Evolutionary conservation across 2,797 vertebrate species (phyloP).

Genomic region (Takifugu ocellatus): DNA sequence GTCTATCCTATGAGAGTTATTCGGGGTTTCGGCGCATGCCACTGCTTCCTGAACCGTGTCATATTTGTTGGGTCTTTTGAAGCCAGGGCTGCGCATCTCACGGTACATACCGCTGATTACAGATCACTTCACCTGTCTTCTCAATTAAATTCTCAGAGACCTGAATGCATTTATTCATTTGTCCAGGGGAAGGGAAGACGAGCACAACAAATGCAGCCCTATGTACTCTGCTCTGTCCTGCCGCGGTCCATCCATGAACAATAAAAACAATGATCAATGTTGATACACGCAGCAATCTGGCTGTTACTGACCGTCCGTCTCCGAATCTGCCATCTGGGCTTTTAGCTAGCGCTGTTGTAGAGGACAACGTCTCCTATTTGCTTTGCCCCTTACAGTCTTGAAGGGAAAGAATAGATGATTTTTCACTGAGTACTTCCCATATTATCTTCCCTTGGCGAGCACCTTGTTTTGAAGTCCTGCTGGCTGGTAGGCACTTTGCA

Average conservation of each 20-base stretch:
- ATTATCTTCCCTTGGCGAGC: conserved; percentile 57
- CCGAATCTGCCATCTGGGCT: conserved; percentile 31
- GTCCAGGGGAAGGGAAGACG: conserved; percentile 34
- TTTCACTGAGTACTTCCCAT: conserved; percentile 55
- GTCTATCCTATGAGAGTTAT: conserved; percentile 57
- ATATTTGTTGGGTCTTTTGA: conserved; percentile 39
- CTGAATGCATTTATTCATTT: conserved; percentile 27
- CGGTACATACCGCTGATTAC: conserved; percentile 16
- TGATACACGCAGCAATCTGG: conserved; percentile 36
- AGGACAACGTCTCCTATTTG: conserved; percentile 43
- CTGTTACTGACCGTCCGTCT: conserved; percentile 22
- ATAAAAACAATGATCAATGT: conserved; percentile 48
- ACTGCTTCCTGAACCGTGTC: conserved; percentile 32
- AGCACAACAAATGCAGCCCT: conserved; percentile 32
- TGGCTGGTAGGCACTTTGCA: conserved; percentile 71
- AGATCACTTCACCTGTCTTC: conserved; percentile 37
- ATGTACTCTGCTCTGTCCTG: conserved; percentile 13
- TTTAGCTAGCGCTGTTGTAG: conserved; percentile 32
- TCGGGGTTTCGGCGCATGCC: conserved; percentile 45
- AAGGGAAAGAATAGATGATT: conserved; percentile 44
- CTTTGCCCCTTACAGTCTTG: conserved; percentile 36
- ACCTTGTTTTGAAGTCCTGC: conserved; percentile 65
- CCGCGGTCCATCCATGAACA: conserved; percentile 15
- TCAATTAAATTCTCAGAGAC: conserved; percentile 40
- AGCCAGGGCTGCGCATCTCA: conserved; percentile 19